Evolutionary conservation across 37 sponge, comb jelly and placozoan genomes (phyloP).

Genomic region (Petrosia ficiformis): DNA sequence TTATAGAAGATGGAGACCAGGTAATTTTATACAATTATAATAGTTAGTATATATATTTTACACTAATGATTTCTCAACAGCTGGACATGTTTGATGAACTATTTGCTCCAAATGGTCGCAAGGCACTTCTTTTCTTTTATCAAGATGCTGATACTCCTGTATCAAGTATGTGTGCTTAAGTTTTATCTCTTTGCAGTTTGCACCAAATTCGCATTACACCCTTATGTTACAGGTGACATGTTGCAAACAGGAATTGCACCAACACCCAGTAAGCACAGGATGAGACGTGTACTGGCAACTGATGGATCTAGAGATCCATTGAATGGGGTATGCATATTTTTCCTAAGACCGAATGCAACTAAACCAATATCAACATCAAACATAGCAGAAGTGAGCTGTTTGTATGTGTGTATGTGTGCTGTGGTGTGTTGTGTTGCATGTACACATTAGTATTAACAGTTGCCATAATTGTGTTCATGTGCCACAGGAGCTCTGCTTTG

Average conservation of each 20-base stretch:
- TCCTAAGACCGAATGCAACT: conserved; percentile 54
- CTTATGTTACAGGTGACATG: conserved; percentile 23
- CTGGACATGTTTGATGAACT: conserved; percentile 73
- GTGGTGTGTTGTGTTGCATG: background rate
- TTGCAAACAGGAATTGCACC: conserved; percentile 18
- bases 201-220: background rate
- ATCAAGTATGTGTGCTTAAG: conserved; percentile 20
- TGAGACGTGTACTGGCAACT: conserved; percentile 60
- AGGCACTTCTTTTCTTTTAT: conserved; percentile 74
- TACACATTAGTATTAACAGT: background rate
- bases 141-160: conserved; percentile 69
- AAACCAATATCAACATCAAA: conserved; percentile 58
- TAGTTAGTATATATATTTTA: too few relatives aligned
- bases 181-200: background rate
- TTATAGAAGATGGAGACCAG: conserved; percentile 82
- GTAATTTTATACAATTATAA: conserved; percentile 35
- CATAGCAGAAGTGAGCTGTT: conserved; percentile 51
- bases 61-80: conserved; percentile 38
- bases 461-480: background rate
- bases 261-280: conserved; percentile 7
- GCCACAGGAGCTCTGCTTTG: conserved; percentile 61
- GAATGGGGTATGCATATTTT: conserved; percentile 75
- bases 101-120: conserved; percentile 78
- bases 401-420: background rate
- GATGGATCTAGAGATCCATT: conserved; percentile 72